A percentile compares a stretch with the other conserved stretches of the same genome.
Evolutionary conservation across 1,140 invertebrate species (phyloP).

Genomic region (Trichomalopsis sarcophagae): DNA sequence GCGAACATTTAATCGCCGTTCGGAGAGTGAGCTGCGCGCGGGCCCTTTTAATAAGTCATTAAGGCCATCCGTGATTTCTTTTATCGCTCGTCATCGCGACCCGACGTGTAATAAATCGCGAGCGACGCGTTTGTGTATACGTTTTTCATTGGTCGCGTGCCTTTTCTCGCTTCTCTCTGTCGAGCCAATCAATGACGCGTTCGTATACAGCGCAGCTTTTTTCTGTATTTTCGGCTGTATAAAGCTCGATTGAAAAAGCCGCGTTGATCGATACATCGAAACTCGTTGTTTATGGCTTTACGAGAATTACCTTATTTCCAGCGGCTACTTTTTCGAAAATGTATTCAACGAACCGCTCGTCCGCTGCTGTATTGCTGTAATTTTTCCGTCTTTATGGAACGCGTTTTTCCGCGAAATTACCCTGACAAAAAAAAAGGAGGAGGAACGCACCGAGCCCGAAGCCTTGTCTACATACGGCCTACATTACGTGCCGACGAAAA

Average conservation of each 20-base stretch:
- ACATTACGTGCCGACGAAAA: background rate
- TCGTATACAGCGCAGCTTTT: background rate
- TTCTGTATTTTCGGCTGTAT: background rate
- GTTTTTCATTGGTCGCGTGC: background rate
- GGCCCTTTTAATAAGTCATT: constrained; percentile 26
- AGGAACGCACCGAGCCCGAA: background rate
- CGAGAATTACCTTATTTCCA: background rate
- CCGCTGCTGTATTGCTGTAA: too few relatives aligned
- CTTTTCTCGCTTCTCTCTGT: background rate
- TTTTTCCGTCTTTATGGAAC: too few relatives aligned
- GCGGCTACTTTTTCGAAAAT: background rate
- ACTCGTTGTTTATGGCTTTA: background rate
- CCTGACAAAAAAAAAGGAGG: background rate
- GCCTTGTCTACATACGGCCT: background rate
- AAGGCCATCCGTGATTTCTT: background rate
- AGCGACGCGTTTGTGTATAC: background rate
- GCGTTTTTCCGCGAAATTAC: too few relatives aligned
- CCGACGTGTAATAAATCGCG: background rate
- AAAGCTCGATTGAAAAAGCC: background rate
- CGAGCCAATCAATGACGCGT: background rate
- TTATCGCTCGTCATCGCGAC: background rate
- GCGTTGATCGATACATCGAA: background rate
- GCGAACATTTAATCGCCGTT: background rate
- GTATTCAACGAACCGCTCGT: too few relatives aligned
- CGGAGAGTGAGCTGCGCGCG: too few relatives aligned